These are phyloP conservation scores for Papilio polyxenes DNA, from an alignment of 1,140 invertebrate genomes.

Conservation along the genomic window DNA sequence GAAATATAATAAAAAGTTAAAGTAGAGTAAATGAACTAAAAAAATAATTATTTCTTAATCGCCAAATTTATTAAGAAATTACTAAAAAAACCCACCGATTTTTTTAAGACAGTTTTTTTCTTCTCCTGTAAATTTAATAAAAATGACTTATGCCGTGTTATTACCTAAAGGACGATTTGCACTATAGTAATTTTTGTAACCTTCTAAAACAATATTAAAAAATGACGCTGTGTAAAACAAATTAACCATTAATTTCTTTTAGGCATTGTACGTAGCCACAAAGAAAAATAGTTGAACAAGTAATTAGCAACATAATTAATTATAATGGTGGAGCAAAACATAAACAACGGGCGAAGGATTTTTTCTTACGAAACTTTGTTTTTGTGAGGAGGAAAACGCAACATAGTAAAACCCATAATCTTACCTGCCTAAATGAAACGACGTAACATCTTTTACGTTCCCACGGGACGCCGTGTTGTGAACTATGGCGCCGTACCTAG, in stretches of 20 bases:
- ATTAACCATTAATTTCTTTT: background rate
- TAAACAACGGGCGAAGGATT: background rate
- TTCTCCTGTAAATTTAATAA: too few species aligned
- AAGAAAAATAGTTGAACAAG: background rate
- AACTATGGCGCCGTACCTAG: constrained; percentile 24
- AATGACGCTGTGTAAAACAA: background rate
- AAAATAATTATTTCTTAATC: too few species aligned
- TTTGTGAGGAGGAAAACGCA: constrained; percentile 22
- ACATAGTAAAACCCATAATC: background rate
- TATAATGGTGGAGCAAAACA: background rate
- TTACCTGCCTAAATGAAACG: constrained; percentile 29
- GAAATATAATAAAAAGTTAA: too few species aligned
- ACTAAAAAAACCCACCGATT: too few species aligned
- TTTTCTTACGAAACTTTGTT: background rate
- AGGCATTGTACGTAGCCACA: background rate
- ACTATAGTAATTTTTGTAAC: background rate
- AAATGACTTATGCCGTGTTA: too few species aligned
- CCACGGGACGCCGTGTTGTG: constrained; percentile 18
- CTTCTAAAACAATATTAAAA: background rate
- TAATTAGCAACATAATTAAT: constrained; percentile 16
- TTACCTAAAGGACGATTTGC: too few species aligned
- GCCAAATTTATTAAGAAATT: too few species aligned
- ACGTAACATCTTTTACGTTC: constrained; percentile 24
- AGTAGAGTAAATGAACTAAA: too few species aligned
- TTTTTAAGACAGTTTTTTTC: too few species aligned